Evolutionary conservation across 1,140 invertebrate genomes (phyloP), one percentile per base, ranked within the genome.

Genomic region (Streblospio benedicti): DNA sequence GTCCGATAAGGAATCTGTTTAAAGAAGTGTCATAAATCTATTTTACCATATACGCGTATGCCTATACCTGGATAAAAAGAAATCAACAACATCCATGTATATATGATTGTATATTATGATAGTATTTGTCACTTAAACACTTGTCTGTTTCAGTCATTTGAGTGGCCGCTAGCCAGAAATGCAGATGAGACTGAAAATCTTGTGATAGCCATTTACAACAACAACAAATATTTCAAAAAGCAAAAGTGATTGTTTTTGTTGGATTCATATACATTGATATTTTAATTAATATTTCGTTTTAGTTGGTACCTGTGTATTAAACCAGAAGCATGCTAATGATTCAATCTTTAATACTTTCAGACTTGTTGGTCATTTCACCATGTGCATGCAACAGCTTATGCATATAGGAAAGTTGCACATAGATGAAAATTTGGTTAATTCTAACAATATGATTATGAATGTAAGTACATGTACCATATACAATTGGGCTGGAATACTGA

Each of bases 341-440:
- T 38, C 35, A 38, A 38, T 9, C 35, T 38, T 38, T 9, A 38
- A n/a, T n/a, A 9, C 9, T 61, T 71, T 71, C 62, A 78, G 77
- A 51, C 63, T 81, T 2, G 59, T 86, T 0, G 86, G 85, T 1
- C 80, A 78, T n/a, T 87, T 86, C 66, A 82, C 81, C 1, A 71
- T 88, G 9, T 81, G 85, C n/a, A 73, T 88, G 9, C 83, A 86
- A 64, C 81, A 81, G n/a, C 76, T 87, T 0, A 81, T 85, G 0
- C 73, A 75, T 27, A 85, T 87, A 67, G 83, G 84, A 1, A 74
- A 82, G 47, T 73, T 87, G 9, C 68, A 73, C 14, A 69, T 87
- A 27, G 82, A 78, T 1, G 87, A 88, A 71, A 82, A 81, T 4
- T 76, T 88, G 38, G 78, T 86, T 0, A 85, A 87, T 66, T 76